Evolutionary conservation across 2,113 vertebrate species (phyloP).

Genomic region (Gorsachius goisagi): DNA sequence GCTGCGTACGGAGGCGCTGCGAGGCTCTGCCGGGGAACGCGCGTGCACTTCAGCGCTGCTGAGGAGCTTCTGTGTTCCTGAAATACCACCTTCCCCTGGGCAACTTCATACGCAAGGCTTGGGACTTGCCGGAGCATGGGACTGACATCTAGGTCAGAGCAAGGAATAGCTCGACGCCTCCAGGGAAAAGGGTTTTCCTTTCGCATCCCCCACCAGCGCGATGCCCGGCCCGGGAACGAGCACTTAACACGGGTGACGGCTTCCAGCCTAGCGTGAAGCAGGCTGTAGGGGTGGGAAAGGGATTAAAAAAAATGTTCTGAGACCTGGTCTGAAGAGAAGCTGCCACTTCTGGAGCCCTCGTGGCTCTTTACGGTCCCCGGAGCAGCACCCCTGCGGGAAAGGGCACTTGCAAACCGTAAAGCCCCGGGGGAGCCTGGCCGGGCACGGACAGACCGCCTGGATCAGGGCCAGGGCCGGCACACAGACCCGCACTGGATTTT

Average conservation of each 20-base stretch:
- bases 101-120: neutral
- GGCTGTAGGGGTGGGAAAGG: neutral
- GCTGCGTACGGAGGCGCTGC: constrained; percentile 46
- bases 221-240: neutral
- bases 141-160: constrained; percentile 52
- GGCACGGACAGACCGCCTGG: accelerated
- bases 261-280: neutral
- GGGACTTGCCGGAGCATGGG: constrained; percentile 35
- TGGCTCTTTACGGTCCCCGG: neutral
- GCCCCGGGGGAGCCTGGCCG: neutral
- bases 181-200: constrained; percentile 63
- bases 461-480: neutral
- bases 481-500: neutral
- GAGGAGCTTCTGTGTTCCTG: constrained; percentile 46
- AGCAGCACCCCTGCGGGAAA: neutral
- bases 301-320: neutral
- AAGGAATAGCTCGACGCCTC: constrained; percentile 42
- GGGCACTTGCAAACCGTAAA: neutral
- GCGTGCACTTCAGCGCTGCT: constrained; percentile 22
- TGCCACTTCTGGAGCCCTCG: neutral
- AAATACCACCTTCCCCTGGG: constrained; percentile 55
- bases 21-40: constrained; percentile 37
- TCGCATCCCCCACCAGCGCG: neutral
- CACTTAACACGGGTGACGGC: neutral
- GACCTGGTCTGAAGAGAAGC: neutral